Evolutionary conservation across 2,888 invertebrate genomes (phyloP), one percentile per base, ranked within the genome.

Genomic region (Spisula solida): DNA sequence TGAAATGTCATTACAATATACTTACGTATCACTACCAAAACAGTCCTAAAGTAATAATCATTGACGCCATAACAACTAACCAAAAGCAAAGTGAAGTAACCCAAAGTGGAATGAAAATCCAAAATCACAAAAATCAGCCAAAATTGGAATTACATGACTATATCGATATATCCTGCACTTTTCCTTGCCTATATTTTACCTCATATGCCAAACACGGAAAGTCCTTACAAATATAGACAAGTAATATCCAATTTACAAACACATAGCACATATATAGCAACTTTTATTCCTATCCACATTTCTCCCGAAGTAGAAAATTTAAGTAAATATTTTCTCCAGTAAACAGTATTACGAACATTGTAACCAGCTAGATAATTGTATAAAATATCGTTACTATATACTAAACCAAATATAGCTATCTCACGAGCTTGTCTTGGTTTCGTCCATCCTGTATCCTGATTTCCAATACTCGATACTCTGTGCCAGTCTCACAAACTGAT

Each of bases 391-490:
- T 80, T 83, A 87, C 83, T 60, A 60, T 60, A 83, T 81, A 81
- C 81, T 31, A 78, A 82, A 82, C 87, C 83, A 87, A 87, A 87
- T 87, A 87, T 80, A 87, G 87, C 31, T 29, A 56, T 85, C 85
- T 78, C 12, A 79, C 31, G 55, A 25, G 79, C 55, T 75, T 31
- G 75, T 31, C 85, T 79, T n/a, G 1, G 18, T n/a, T 70, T 70
- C 60, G 41, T 29, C 47, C 10, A 5, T 16, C 34, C 70, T 41
- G 51, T 48, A 81, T 41, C 60, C 55, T 80, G 79, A 87, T 87
- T 87, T 83, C 87, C 87, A 83, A 87, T 87, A 87, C 78, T 82
- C 87, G 83, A 87, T 87, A 87, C 60, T 87, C 41, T 41, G 41
- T 87, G 56, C 83, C 87, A 60, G 79, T 60, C 56, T 83, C 83